Evolutionary conservation across 2,113 vertebrate genomes (phyloP).

Genomic region (Protobothrops mucrosquamatus): DNA sequence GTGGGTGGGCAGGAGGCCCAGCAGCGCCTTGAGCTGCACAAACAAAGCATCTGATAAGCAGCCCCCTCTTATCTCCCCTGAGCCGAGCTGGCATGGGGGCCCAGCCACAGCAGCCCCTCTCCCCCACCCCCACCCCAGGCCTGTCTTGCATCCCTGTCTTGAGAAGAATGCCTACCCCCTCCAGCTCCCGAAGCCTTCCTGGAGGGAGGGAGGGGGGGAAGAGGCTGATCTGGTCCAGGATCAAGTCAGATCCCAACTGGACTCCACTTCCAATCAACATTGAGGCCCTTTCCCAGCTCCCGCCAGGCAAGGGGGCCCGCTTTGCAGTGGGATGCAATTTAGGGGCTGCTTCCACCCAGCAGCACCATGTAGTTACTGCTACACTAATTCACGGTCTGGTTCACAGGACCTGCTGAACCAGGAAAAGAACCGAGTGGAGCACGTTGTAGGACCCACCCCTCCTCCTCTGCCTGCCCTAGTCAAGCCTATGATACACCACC

Average conservation of each 20-base stretch:
- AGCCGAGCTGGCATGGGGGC: neutral
- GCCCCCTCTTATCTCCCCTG: neutral
- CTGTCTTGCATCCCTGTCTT: neutral
- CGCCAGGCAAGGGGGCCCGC: no score
- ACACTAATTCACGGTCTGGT: neutral
- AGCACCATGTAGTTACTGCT: no score
- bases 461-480: neutral
- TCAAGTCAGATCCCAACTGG: neutral
- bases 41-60: neutral
- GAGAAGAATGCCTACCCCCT: neutral
- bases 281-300: neutral
- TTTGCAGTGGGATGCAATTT: no score
- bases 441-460: neutral
- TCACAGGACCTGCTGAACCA: neutral
- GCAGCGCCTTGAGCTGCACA: neutral
- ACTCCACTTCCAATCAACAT: neutral
- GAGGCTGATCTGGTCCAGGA: neutral
- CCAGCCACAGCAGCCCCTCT: neutral
- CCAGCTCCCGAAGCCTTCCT: neutral
- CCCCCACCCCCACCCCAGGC: neutral
- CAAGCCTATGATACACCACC: fast-evolving
- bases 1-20: neutral
- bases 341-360: neutral
- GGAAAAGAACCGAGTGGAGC: neutral
- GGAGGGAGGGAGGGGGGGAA: neutral